Evolutionary conservation across 2,113 vertebrate species (phyloP), one percentile per base, ranked within the genome.

Genomic region (Chaenocephalus aceratus): DNA sequence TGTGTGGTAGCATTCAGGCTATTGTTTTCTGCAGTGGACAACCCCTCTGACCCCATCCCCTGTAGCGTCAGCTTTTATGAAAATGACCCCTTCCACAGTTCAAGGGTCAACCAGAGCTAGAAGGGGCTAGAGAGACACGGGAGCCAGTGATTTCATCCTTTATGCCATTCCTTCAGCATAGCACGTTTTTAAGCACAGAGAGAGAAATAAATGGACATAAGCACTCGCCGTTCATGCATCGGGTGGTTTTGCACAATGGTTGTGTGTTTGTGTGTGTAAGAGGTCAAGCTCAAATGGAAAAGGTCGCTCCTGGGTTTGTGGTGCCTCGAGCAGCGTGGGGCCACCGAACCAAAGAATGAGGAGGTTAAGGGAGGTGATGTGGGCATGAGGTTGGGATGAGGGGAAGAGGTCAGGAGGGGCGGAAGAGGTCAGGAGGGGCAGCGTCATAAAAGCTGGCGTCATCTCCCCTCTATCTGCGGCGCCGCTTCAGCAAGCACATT

Each of bases 21-120:
- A 88, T 91, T 91, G 89, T 88, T 46, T 58, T 80, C 62, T 75
- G 61, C 63, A 21, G 49, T 69, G 68, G 56, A 66, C 75, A 59
- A 45, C 52, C 12, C 60, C 69, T 23, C 54, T 83, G 58, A 87
- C 80, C 85, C 63, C 51, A 48, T 69, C 77, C 73, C 68, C 23
- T 44, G 69, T 73, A 36, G 23, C 82, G 41, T 44, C 72, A 30
- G 44, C 77, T 77, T 88, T 88, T 48, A 75, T 13, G 1, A 79
- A 36, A 86, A 72, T 75, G 72, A 85, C 63, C 80, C 64, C 53
- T 72, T 51, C 1, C 36, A 1, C 10, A 78, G 83, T 80, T 83
- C 64, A 89, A 73, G 52, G 80, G 86, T 83, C 83, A 87, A 9
- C 8, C 57, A 77, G 34, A 76, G 30, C 57, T 59, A 46, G 61